These are phyloP conservation scores for Brachionus paranguensis DNA, from an alignment of 1,140 invertebrate genomes.

Conservation along the genomic window DNA sequence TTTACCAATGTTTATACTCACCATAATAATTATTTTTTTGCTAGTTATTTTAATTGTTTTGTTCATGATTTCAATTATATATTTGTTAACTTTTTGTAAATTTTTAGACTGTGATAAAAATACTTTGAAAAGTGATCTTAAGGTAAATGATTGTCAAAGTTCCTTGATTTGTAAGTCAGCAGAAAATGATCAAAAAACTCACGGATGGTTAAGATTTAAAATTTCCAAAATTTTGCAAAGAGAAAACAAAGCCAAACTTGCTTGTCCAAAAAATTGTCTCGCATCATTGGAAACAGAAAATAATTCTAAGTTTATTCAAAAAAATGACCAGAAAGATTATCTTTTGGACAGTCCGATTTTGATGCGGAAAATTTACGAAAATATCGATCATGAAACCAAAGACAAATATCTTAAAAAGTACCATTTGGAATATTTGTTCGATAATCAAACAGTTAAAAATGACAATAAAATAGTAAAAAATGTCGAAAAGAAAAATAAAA, in stretches of 20 bases:
- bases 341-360: slow-evolving; percentile 31
- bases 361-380: not conserved
- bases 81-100: slow-evolving; percentile 9
- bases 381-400: not conserved
- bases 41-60: not conserved
- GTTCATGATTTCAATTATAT: slow-evolving; percentile 6
- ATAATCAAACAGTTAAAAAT: not conserved
- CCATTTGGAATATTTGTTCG: slow-evolving; percentile 32
- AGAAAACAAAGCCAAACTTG: not conserved
- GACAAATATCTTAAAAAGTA: slow-evolving; percentile 33
- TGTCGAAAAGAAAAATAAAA: not conserved
- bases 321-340: slow-evolving; percentile 29
- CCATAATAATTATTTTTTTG: slow-evolving; percentile 14
- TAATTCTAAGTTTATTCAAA: slow-evolving; percentile 15
- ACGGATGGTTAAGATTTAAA: slow-evolving; percentile 3
- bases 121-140: not conserved
- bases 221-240: not conserved
- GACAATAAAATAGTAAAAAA: not conserved
- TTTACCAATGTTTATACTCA: not conserved
- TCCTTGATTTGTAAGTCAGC: not conserved
- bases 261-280: not conserved
- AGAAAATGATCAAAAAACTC: not conserved
- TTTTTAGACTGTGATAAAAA: slow-evolving; percentile 18
- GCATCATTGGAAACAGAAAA: not conserved
- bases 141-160: not conserved